Evolutionary conservation across 2,888 invertebrate species (phyloP), one percentile per base, ranked within the genome.

Genomic region (Parnassius mnemosyne): DNA sequence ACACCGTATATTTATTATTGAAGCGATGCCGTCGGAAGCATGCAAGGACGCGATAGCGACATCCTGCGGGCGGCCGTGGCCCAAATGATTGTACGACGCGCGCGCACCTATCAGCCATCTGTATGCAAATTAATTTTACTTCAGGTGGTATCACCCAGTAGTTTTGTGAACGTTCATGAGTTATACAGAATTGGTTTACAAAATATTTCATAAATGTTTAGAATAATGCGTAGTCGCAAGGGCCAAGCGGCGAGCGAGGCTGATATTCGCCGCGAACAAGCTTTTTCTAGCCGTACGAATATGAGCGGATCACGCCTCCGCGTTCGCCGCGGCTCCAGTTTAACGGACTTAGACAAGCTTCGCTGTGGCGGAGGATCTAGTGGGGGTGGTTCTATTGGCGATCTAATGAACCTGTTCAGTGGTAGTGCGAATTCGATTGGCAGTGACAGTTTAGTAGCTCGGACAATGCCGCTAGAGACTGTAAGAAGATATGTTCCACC

Each of bases 381-480:
- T 65, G 86, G 89, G 3, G 89, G 92, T 20, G 94, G 94, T 16
- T 95, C 95, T 71, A 95, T 96, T 54, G 96, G 96, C 3, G 96
- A 96, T 80, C 85, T 96, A 72, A 96, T 96, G 96, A 96, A 96
- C 81, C 94, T 93, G 77, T 95, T 94, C 75, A 95, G 95, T 65
- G 94, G 94, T 49, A 94, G 94, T 76, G 94, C 92, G 66, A 94
- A 94, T 91, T 95, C 95, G 71, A 93, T 95, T 1, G 92, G 94
- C 16, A 95, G 95, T 81, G 95, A 95, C 72, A 93, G 94, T 55
- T 81, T 95, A 69, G 93, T 96, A 51, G 95, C 95, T 10, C 92
- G 94, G 71, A 94, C 94, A 42, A 94, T 96, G 57, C 96, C 96
- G 0, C 74, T 96, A 65, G 95, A 95, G 72, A 95, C 95, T 0